These are phyloP conservation scores for Euura lappo DNA, from an alignment of 1,140 invertebrate species.

Conservation along the genomic window DNA sequence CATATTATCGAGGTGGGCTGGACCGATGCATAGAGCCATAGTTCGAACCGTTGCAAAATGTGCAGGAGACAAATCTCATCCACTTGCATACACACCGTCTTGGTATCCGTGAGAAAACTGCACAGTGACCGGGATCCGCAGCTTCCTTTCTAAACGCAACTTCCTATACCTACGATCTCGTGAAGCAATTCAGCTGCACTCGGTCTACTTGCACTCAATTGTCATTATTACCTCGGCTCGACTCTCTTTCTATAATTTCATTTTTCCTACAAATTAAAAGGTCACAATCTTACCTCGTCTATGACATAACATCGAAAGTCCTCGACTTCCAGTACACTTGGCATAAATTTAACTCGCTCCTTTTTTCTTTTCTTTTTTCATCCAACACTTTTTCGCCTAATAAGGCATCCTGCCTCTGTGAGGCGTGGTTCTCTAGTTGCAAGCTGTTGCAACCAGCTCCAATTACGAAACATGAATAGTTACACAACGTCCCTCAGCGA, in stretches of 20 bases:
- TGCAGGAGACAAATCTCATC: slow-evolving; percentile 24
- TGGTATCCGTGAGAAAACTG: background rate
- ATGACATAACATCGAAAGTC: no score
- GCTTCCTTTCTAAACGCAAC: slow-evolving; percentile 41
- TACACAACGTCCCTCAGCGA: slow-evolving; percentile 38
- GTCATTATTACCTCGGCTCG: no score
- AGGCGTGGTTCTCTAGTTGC: slow-evolving; percentile 29
- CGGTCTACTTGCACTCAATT: no score
- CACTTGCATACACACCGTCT: background rate
- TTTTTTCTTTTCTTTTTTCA: no score
- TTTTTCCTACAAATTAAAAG: no score
- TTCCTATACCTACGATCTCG: slow-evolving; percentile 18
- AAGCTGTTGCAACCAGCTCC: slow-evolving; percentile 39
- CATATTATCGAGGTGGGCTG: background rate
- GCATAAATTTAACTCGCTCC: no score
- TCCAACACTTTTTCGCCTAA: slow-evolving; percentile 46
- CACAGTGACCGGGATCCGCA: slow-evolving; percentile 13
- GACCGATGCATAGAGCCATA: background rate
- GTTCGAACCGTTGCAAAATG: background rate
- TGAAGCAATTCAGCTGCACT: background rate
- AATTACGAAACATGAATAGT: slow-evolving; percentile 50
- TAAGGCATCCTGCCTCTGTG: slow-evolving; percentile 38
- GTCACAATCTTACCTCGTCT: no score
- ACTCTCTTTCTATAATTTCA: no score
- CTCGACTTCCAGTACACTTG: no score